phyloP scores from a whole-genome alignment of 2,797 vertebrate species.

The Delichon dasypus region DNA sequence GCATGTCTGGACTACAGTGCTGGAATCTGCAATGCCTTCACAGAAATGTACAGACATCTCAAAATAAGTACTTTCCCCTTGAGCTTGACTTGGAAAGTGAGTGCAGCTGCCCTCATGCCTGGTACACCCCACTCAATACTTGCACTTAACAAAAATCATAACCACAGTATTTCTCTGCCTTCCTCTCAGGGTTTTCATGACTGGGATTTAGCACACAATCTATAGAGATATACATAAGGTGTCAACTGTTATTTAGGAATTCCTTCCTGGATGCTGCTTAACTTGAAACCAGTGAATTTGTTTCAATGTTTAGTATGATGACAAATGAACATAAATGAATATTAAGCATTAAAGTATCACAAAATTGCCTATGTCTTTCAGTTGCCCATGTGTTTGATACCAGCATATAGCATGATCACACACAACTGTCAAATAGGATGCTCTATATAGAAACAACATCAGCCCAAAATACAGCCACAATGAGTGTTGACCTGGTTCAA shows the following conservation, averaged over 20 bases:
- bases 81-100: not conserved
- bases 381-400: not conserved
- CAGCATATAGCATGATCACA: not conserved
- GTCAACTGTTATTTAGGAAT: slow-evolving; percentile 27
- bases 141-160: not conserved
- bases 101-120: not conserved
- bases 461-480: slow-evolving; percentile 36
- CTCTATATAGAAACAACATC: slow-evolving; percentile 27
- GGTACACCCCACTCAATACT: rapidly evolving
- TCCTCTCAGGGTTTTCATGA: not conserved
- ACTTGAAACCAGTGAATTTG: slow-evolving; percentile 27
- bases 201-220: not conserved
- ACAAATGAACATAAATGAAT: slow-evolving; percentile 35
- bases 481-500: slow-evolving; percentile 66
- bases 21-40: not conserved
- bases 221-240: not conserved
- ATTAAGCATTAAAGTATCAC: slow-evolving; percentile 39
- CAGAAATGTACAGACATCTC: not conserved
- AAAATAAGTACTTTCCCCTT: not conserved
- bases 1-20: not conserved
- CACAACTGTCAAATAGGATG: not conserved
- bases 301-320: slow-evolving; percentile 9
- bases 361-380: slow-evolving; percentile 17
- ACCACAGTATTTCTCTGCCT: not conserved
- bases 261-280: slow-evolving; percentile 14